Evolutionary conservation across 2,888 invertebrate genomes (phyloP), one percentile per base, ranked within the genome.

Genomic region (Acronicta leporina): DNA sequence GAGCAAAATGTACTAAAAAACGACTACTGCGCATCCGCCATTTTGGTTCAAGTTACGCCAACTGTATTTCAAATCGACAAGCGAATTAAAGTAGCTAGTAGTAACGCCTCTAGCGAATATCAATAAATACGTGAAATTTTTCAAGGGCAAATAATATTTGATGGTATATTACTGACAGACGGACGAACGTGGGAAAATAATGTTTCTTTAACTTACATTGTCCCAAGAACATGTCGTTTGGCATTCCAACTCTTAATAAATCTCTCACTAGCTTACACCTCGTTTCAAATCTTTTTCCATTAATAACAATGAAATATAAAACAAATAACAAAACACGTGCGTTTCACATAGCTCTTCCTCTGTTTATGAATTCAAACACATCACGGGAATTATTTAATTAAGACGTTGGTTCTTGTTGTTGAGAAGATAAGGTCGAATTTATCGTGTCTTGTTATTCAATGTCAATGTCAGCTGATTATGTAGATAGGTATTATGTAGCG

Each of bases 211-310:
- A 89, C 92, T 91, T 67, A 92, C 92, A 92, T 66, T 90, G 90
- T 65, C 91, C 92, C 44, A 92, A 81, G 64, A 91, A 92, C 38
- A 86, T 65, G 58, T 91, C 87, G 63, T 85, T 86, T 0, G 88
- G 85, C 20, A 88, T 72, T 47, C 90, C 90, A 35, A 85, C 81
- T 72, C 74, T 86, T 0, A 92, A 60, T 50, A 91, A 65, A 45
- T 92, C 91, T 4, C 91, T 84, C 3, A 87, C 91, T 14, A 92
- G 67, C 54, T 92, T 92, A 59, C 92, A 92, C 67, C 92, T 79
- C 0, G 90, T 90, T 3, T 91, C 91, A 61, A 86, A 91, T 61
- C 77, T 81, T 68, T 86, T 92, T 20, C 74, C 79, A 72, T 62
- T 38, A 33, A 66, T 63, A 65, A 75, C 46, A 55, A 77, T 10